Evolutionary conservation across 2,888 invertebrate genomes (phyloP), one percentile per base, ranked within the genome.

Genomic region (Tridacna crocea): DNA sequence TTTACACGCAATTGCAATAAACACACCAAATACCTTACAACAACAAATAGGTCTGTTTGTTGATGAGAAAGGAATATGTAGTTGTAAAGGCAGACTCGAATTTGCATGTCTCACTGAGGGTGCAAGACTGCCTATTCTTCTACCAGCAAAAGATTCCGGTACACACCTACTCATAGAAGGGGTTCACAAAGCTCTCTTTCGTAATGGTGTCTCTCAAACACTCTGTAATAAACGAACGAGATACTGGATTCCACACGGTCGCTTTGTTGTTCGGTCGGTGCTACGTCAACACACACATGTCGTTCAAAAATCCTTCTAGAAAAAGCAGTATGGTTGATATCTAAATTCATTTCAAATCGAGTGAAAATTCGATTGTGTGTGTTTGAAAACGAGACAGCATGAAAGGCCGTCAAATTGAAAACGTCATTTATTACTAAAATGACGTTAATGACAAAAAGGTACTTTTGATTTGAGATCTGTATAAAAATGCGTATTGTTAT

Each of bases 151-250:
- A 36, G 36, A 79, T 51, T 17, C n/a, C n/a, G 66, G 75, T 65
- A 82, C 82, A 0, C 66, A 65, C 22, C 22, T 82, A 8, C 26
- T 84, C 15, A 68, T 84, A 36, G 36, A 36, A 36, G 8, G 36
- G 36, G 36, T 8, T 36, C 36, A 60, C 75, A 77, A 65, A 79
- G 17, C 79, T 26, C 24, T 74, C 19, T 58, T 77, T 46, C 80
- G 79, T 66, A 80, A 79, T 46, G 81, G 79, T 24, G 70, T 79
- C 15, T 79, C 77, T 58, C 79, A 82, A 66, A 80, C 82, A 72
- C 47, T 82, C 15, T 26, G 60, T 24, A 55, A 24, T 46, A 15
- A 77, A 13, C 66, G 77, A 58, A 46, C 63, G 13, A 58, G 63
- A 22, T 82, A 27, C 58, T 80, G 75, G 83, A 74, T 83, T 55